Base-by-base conservation (phyloP, 2,113 vertebrate species). In the Etheostoma cragini region DNA sequence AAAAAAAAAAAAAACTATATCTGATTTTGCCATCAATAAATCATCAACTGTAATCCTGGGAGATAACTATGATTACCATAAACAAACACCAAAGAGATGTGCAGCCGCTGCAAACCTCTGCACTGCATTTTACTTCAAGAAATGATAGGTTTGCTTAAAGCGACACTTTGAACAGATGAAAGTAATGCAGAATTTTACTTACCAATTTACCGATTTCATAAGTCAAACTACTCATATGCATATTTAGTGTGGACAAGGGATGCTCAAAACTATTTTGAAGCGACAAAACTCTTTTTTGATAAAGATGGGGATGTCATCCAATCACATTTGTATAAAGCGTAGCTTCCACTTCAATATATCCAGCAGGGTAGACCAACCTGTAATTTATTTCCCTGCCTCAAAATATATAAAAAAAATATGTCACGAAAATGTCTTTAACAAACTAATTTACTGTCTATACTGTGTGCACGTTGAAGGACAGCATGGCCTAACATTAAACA, bases 11-110 rank as follows among this genome's bases (percentile, higher is more conserved):
- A 46, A 15, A 30, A 2, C 21, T 56, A 60, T 76, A 74, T 77
- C 50, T 77, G 69, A 80, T 69, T 83, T 73, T 75, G 45, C 33
- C 60, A 45, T 84, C 81, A 84, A 84, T 81, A 78, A 81, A 61
- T 78, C 61, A 74, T 75, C 65, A 60, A 64, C 33, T 57, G 69
- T 60, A 73, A 73, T 73, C 47, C 35, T 46, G 16, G n/a, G n/a
- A 58, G 74, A 81, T 38, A 42, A 42, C 33, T 15, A 6, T 33
- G 52, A 74, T 82, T 78, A 38, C 35, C 53, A 47, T 50, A 21
- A 56, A 50, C 60, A 76, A 76, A 66, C 77, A 54, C 2, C 49
- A 35, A 17, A 13, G 16, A 19, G 61, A 58, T 22, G 30, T 72
- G 53, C 45, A 38, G 56, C 47, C 5, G 19, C 15, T 57, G 58